Evolutionary conservation across 2,113 vertebrate genomes (phyloP).

Genomic region (Leptobrachium ailaonicum): DNA sequence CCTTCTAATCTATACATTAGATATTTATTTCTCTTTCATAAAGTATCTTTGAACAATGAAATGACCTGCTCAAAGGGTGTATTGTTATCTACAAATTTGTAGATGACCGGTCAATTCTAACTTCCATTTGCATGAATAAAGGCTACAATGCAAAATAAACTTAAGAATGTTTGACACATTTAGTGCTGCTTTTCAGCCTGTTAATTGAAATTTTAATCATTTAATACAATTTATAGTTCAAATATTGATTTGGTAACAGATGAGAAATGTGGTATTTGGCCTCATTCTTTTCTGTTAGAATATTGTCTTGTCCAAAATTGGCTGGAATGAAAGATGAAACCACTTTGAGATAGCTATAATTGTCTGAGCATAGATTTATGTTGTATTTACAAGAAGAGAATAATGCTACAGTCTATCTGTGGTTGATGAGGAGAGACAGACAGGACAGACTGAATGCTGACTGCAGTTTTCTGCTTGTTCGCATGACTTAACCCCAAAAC

Average conservation of each 20-base stretch:
- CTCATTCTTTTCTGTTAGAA: neutral
- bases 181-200: neutral
- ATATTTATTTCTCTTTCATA: too few relatives aligned
- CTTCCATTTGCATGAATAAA: too few relatives aligned
- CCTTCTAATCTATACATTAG: too few relatives aligned
- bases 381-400: neutral
- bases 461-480: too few relatives aligned
- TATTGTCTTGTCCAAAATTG: neutral
- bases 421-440: neutral
- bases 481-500: too few relatives aligned
- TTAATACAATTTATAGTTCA: neutral
- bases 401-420: neutral
- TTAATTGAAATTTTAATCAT: slow-evolving; percentile 14
- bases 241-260: slow-evolving; percentile 4
- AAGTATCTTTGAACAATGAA: too few relatives aligned
- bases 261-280: neutral
- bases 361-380: slow-evolving; percentile 2
- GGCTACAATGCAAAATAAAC: too few relatives aligned
- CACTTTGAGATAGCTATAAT: neutral
- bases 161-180: neutral
- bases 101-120: too few relatives aligned
- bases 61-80: too few relatives aligned
- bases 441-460: too few relatives aligned
- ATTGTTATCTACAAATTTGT: too few relatives aligned
- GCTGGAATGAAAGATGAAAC: slow-evolving; percentile 11